A percentile compares a stretch with the other conserved stretches of the same genome.
Evolutionary conservation across 2,888 invertebrate species (phyloP).

Genomic region (Andrena bucephala): DNA sequence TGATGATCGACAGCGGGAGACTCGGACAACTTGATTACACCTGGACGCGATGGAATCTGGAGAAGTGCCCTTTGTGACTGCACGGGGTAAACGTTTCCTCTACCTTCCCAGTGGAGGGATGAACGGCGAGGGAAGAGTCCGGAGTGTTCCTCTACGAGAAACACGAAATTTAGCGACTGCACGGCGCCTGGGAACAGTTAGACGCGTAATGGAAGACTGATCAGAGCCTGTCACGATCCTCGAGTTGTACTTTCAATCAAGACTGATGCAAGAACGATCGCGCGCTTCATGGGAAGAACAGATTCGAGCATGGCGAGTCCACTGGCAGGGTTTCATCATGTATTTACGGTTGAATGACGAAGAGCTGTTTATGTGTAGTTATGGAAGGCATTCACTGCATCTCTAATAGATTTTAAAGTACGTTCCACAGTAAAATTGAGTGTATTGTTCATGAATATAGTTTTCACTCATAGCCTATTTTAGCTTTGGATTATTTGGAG

Average conservation of each 20-base stretch:
- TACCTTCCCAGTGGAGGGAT: background rate
- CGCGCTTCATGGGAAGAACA: constrained; percentile 36
- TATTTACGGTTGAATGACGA: constrained; percentile 54
- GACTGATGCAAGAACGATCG: constrained; percentile 53
- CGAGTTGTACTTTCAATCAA: constrained; percentile 53
- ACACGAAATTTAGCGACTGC: background rate
- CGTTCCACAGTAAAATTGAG: too few species aligned
- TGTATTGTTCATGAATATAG: too few species aligned
- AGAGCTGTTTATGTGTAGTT: background rate
- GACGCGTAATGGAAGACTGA: constrained; percentile 38
- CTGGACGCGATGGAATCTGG: background rate
- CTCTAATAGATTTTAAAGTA: background rate
- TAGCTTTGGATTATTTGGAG: too few species aligned
- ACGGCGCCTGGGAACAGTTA: constrained; percentile 35
- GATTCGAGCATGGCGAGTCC: background rate
- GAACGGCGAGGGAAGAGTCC: background rate
- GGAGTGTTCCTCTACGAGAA: background rate
- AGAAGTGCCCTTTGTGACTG: background rate
- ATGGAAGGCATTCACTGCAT: background rate
- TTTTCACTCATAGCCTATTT: too few species aligned
- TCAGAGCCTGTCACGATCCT: constrained; percentile 48
- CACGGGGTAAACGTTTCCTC: background rate
- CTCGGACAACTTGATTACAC: background rate
- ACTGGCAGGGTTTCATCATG: constrained; percentile 36
- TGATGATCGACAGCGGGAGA: background rate